These are phyloP conservation scores for Drosophila kurseongensis DNA, from an alignment of 1,140 invertebrate genomes.

Conservation along the genomic window DNA sequence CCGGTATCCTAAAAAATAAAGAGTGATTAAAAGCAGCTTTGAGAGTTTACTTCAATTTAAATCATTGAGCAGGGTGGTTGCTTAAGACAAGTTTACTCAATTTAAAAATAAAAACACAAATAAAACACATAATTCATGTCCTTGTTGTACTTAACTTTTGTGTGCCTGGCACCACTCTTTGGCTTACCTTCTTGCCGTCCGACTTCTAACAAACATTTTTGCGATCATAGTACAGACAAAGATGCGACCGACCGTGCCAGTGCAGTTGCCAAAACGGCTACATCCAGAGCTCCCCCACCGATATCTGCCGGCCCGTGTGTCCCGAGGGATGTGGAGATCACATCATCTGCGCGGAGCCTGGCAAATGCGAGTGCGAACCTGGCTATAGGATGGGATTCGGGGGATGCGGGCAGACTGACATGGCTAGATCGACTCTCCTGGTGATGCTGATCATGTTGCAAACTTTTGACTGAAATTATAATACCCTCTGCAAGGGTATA, in stretches of 20 bases:
- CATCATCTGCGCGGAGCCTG: slow-evolving; percentile 59
- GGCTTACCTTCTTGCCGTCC: not conserved
- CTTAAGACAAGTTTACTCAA: not conserved
- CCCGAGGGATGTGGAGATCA: slow-evolving; percentile 21
- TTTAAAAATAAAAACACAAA: not conserved
- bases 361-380: slow-evolving; percentile 77
- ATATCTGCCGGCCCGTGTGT: no score
- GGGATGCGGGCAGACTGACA: no score
- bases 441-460: no score
- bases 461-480: no score
- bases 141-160: not conserved
- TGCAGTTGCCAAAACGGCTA: slow-evolving; percentile 87
- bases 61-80: not conserved
- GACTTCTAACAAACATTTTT: not conserved
- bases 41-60: not conserved
- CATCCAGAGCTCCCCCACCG: no score
- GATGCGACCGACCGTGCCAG: slow-evolving; percentile 86
- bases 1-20: not conserved
- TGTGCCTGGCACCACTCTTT: not conserved
- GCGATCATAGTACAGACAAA: no score
- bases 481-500: no score
- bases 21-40: not conserved
- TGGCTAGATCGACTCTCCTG: no score
- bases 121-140: not conserved
- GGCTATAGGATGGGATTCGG: no score